phyloP scores from a whole-genome alignment of 2,113 vertebrate genomes.

The Collichthys lucidus region DNA sequence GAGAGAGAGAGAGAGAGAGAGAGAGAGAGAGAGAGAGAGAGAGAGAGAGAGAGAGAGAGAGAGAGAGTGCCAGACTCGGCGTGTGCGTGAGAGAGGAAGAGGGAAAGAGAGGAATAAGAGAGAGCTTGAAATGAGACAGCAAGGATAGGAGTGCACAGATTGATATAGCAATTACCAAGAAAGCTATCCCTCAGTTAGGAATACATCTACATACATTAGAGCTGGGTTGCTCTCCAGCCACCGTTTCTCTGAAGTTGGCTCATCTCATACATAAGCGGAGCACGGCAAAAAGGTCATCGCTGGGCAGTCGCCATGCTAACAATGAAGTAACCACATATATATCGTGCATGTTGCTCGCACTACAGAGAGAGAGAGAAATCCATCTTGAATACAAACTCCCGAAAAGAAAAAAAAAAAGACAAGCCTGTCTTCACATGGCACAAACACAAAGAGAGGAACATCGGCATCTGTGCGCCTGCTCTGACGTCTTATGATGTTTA shows the following conservation, averaged over 20 bases:
- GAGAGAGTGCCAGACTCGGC: too few species aligned
- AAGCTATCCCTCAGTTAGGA: constrained; percentile 80
- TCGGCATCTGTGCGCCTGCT: constrained; percentile 2
- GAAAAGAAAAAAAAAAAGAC: neutral
- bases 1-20: constrained; percentile 8
- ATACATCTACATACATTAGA: constrained; percentile 85
- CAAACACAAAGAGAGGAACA: constrained; percentile 9
- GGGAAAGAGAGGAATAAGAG: constrained; percentile 62
- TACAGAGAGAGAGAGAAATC: constrained; percentile 6
- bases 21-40: constrained; percentile 52
- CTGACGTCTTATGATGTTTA: constrained; percentile 27
- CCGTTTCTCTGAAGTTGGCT: constrained; percentile 56
- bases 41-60: constrained; percentile 11
- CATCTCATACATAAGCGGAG: constrained; percentile 58
- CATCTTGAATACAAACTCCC: constrained; percentile 21
- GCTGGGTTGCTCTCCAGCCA: constrained; percentile 61
- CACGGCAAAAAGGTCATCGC: constrained; percentile 54
- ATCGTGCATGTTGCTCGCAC: constrained; percentile 25
- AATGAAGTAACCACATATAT: constrained; percentile 48
- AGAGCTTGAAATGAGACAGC: constrained; percentile 71
- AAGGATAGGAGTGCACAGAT: constrained; percentile 76
- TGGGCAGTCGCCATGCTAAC: constrained; percentile 44
- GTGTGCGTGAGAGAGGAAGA: neutral
- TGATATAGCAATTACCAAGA: constrained; percentile 84
- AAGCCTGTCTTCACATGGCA: neutral